Conservation (phyloP, 2,797 vertebrate genomes). For the Carapus acus region DNA sequence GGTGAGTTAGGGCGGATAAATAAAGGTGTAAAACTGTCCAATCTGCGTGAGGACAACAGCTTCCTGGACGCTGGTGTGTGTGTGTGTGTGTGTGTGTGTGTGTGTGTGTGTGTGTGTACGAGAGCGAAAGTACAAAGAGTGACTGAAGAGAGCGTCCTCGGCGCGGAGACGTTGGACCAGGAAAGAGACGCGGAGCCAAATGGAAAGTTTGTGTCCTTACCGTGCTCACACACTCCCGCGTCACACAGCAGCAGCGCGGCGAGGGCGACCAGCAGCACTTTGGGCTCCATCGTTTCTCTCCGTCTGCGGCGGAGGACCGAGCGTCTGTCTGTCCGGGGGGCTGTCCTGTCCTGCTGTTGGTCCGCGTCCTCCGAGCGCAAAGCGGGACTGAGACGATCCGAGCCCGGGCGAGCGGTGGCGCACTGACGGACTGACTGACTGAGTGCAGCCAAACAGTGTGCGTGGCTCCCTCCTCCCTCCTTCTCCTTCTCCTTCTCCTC, state of each 20-base stretch:
- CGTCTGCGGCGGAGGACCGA: slow-evolving; percentile 3
- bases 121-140: slow-evolving; percentile 1
- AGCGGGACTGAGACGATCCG: too few relatives aligned
- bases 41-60: too few relatives aligned
- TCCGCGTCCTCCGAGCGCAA: neutral
- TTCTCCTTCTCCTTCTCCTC: too few relatives aligned
- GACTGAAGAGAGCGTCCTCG: neutral
- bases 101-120: neutral
- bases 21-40: too few relatives aligned
- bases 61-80: too few relatives aligned
- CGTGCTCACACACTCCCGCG: slow-evolving; percentile 25
- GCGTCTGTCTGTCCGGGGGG: neutral
- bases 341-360: neutral
- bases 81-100: neutral
- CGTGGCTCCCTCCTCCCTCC: too few relatives aligned
- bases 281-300: slow-evolving; percentile 58
- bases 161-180: neutral
- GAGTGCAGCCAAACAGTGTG: too few relatives aligned
- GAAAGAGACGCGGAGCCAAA: neutral
- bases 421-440: too few relatives aligned
- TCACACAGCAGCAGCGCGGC: slow-evolving; percentile 46
- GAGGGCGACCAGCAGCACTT: slow-evolving; percentile 48
- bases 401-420: too few relatives aligned
- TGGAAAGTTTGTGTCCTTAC: slow-evolving; percentile 36
- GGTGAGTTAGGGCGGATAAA: too few relatives aligned